Evolutionary conservation across 2,888 invertebrate genomes (phyloP), one percentile per base, ranked within the genome.

Genomic region (Encarsia formosa): DNA sequence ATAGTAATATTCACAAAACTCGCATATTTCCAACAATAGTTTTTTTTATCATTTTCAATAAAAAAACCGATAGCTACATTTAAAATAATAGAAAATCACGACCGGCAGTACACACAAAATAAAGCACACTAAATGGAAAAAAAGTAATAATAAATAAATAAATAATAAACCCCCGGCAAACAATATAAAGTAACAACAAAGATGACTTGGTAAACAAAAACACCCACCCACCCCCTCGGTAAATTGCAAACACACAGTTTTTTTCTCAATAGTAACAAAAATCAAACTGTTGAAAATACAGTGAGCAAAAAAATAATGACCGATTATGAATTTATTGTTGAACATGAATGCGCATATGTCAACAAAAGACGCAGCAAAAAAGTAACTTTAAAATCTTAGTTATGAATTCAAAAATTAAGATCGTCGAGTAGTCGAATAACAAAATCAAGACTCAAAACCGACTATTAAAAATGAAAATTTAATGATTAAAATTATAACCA

Each of bases 21-120:
- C 52, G 52, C 57, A 55, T 57, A 57, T 54, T 52, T 58, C 56
- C 54, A 29, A 35, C 39, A 44, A 56, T 51, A 56, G 50, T 45
- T 23, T 23, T 39, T 23, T 23, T 39, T 20, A 26, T 34, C 39
- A 40, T 34, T 45, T 41, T 49, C 44, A 35, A 42, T 38, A 4
- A 44, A 41, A 26, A 11, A 15, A 31, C 51, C 22, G 44, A 47
- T 57, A 35, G 39, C 49, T 24, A 34, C 44, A 52, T 18, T 13
- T 42, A 40, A 49, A 51, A 49, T 20, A 45, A 26, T 20, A 23
- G 13, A 44, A 49, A 54, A 52, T 48, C 44, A 51, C 42, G 45
- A 49, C 35, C 44, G 22, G 39, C 24, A 52, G 32, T 45, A 49
- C 38, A 38, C 31, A 15, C 41, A 29, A 38, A 42, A 34, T 26